Evolutionary conservation across 2,797 vertebrate genomes (phyloP), one percentile per base, ranked within the genome.

Genomic region (Phoeniculus purpureus): DNA sequence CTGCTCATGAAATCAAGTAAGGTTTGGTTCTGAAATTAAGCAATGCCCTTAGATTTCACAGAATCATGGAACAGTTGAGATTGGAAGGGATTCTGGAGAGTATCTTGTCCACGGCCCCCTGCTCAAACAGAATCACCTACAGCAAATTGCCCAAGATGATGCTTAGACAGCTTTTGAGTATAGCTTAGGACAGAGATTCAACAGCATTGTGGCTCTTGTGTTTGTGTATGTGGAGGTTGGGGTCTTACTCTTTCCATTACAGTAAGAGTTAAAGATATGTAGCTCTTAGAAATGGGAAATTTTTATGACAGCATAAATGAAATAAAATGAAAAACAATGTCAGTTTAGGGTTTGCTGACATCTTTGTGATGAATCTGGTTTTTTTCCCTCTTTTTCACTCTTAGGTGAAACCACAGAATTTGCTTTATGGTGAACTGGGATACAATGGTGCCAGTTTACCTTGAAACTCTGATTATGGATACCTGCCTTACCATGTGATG

Each of bases 1-100:
- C 1, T 60, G 4, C 4, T 75, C 6, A 21, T 67, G 59, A 67
- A 89, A 83, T 62, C 11, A 73, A 67, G 55, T 59, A 50, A 81
- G 26, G 31, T 67, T 68, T 43, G 7, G 1, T 73, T 84, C 61
- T 64, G 23, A 84, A 84, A 72, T 67, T 3, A 10, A 27, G 2
- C 4, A 27, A 66, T 86, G 60, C 6, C 14, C 7, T 3, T 12
- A 7, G 40, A 45, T 31, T 73, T 70, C 65, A 64, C 16, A 75
- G n/a, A 67, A 55, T 83, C 20, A 21, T 10, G 62, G n/a, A 29
- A 58, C 5, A 13, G 15, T 11, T 0, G 0, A 61, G 5, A 2
- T 21, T 51, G 10, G 43, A 65, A 89, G 16, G n/a, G 8, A 29
- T 27, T 21, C 43, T 64, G 20, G 6, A 61, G 4, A 10, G 58